Conservation (phyloP, 1,140 invertebrate genomes). For the Apis florea region DNA sequence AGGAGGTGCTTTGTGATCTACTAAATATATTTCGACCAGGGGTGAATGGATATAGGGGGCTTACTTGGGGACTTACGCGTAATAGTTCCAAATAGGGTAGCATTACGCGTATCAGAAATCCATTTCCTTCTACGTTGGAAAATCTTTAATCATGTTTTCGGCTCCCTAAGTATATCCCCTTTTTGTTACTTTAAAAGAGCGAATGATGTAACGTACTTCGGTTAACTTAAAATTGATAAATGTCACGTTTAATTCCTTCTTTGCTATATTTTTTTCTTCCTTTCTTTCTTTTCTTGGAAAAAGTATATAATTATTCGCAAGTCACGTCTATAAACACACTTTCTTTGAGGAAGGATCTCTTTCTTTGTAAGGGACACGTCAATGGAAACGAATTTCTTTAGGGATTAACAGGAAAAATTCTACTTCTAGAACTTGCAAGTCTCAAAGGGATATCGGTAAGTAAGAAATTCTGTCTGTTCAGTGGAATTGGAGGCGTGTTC, state of each 20-base stretch:
- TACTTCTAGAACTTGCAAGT: neutral
- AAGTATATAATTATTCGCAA: neutral
- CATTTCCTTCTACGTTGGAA: slow-evolving; percentile 71
- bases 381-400: neutral
- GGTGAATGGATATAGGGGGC: slow-evolving; percentile 69
- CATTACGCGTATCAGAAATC: slow-evolving; percentile 76
- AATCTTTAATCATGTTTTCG: slow-evolving; percentile 77
- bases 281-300: no score
- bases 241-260: neutral
- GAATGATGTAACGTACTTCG: slow-evolving; percentile 41
- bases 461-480: slow-evolving; percentile 52
- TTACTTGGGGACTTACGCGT: slow-evolving; percentile 72
- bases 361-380: neutral
- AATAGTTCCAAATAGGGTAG: slow-evolving; percentile 77
- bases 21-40: slow-evolving; percentile 70
- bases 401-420: slow-evolving; percentile 1
- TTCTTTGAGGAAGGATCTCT: no score
- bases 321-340: neutral
- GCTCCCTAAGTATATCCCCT: slow-evolving; percentile 45
- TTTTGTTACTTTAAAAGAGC: slow-evolving; percentile 35
- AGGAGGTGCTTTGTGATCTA: slow-evolving; percentile 65
- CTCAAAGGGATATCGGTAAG: neutral
- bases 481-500: slow-evolving; percentile 54
- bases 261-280: neutral
- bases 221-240: slow-evolving; percentile 18